phyloP scores from a whole-genome alignment of 2,797 vertebrate species.

The Eupleurogrammus muticus region DNA sequence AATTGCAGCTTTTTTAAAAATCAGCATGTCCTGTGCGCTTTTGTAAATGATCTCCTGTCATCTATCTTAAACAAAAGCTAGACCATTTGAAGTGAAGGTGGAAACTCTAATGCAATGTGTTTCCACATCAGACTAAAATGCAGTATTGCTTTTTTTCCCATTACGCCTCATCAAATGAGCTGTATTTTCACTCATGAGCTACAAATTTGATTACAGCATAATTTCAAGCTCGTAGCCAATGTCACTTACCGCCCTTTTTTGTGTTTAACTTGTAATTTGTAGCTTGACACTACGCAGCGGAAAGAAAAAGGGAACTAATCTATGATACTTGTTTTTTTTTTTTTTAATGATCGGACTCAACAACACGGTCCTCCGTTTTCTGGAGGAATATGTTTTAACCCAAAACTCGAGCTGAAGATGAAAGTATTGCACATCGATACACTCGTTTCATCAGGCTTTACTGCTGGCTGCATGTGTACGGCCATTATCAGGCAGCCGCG shows the following conservation, averaged over 20 bases:
- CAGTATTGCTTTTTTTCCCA: neutral
- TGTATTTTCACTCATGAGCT: constrained; percentile 21
- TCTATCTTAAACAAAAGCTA: neutral
- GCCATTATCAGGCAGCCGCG: constrained; percentile 37
- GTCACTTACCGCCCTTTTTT: constrained; percentile 46
- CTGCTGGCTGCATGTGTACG: constrained; percentile 18
- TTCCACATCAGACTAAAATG: too few relatives aligned
- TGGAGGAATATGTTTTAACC: neutral
- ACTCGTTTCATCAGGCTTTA: constrained; percentile 1
- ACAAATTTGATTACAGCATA: constrained; percentile 27
- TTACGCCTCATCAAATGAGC: neutral
- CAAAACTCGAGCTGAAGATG: constrained; percentile 1
- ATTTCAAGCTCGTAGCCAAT: constrained; percentile 51
- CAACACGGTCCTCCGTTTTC: neutral
- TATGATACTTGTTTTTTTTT: constrained; percentile 12
- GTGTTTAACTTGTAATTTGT: constrained; percentile 4
- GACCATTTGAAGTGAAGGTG: constrained; percentile 19
- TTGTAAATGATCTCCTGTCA: neutral
- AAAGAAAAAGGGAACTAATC: neutral
- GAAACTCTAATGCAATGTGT: neutral
- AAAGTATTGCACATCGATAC: neutral
- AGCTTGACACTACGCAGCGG: neutral
- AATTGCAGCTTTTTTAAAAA: too few relatives aligned
- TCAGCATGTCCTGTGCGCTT: too few relatives aligned
- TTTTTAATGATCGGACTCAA: constrained; percentile 9